phyloP scores from a whole-genome alignment of 2,888 invertebrate species.

The Bruchidius siliquastri region DNA sequence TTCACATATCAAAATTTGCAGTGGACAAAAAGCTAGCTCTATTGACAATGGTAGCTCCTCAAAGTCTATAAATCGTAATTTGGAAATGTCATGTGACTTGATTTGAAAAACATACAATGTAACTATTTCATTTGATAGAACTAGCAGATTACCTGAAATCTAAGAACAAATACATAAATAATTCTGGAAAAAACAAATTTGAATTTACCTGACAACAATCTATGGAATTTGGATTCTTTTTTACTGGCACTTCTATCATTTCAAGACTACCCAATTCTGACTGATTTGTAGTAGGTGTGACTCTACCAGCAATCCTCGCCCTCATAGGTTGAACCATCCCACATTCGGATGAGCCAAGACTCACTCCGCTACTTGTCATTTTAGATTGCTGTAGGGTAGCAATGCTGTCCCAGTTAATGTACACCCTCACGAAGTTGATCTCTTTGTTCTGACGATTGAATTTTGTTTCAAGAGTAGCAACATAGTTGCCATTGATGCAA shows the following conservation, averaged over 20 bases:
- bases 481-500: slow-evolving; percentile 64
- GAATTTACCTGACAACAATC: slow-evolving; percentile 57
- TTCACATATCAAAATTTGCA: slow-evolving; percentile 59
- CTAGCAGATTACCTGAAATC: slow-evolving; percentile 44
- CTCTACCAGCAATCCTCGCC: slow-evolving; percentile 69
- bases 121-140: slow-evolving; percentile 46
- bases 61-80: slow-evolving; percentile 65
- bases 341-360: slow-evolving; percentile 44
- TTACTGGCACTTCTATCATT: slow-evolving; percentile 69
- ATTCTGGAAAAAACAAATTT: slow-evolving; percentile 1
- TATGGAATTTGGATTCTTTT: slow-evolving; percentile 55
- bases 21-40: slow-evolving; percentile 59
- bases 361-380: slow-evolving; percentile 45
- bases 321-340: slow-evolving; percentile 56
- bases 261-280: slow-evolving; percentile 59
- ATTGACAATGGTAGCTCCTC: slow-evolving; percentile 62
- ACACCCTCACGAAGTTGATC: slow-evolving; percentile 61
- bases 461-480: slow-evolving; percentile 61
- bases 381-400: slow-evolving; percentile 48
- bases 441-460: slow-evolving; percentile 47
- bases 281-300: slow-evolving; percentile 65
- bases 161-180: no score
- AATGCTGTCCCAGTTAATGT: slow-evolving; percentile 68
- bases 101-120: slow-evolving; percentile 58
- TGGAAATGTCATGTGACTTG: slow-evolving; percentile 63